Base-by-base conservation (phyloP, 2,888 invertebrate genomes). In the Phania funesta region DNA sequence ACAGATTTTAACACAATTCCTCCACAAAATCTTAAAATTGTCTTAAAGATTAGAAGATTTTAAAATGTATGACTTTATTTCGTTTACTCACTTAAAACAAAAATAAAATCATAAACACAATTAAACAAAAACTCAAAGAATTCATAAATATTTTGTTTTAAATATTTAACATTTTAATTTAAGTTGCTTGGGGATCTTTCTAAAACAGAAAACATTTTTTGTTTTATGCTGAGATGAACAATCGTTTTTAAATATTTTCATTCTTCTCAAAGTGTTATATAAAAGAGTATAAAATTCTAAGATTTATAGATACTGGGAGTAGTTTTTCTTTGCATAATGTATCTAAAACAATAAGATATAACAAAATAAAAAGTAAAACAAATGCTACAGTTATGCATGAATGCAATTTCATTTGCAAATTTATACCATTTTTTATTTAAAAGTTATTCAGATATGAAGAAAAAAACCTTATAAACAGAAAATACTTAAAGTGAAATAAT, bases 371-470 rank as follows among this genome's bases (percentile, higher is more conserved):
- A 32, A 29, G 64, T 35, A 54, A 20, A 20, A 54, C 6, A 54
- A 38, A 38, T 38, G 35, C 35, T 38, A 38, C 35, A 48, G 48
- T 64, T 64, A 74, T 75, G 74, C 82, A 50, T 78, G 74, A 82
- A 82, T 82, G 64, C 68, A 78, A 78, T 78, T 67, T 38, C 54
- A 38, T 71, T 73, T 81, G 60, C 38, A 81, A 81, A 76, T 77
- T 81, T 81, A 76, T 81, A 74, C 52, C 58, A 70, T 60, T 78
- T 78, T 58, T 26, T 64, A 44, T 80, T 70, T 56, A 38, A 60
- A 44, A 56, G 11, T 20, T 75, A 18, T 48, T 13, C 35, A 13
- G 35, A 13, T 13, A 18, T 20, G 35, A 38, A 35, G 18, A 48
- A 46, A 38, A 3, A 38, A 54, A 16, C 48, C 46, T 24, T 26